These are phyloP conservation scores for Vollenhovia emeryi DNA, from an alignment of 1,140 invertebrate species.

Conservation along the genomic window DNA sequence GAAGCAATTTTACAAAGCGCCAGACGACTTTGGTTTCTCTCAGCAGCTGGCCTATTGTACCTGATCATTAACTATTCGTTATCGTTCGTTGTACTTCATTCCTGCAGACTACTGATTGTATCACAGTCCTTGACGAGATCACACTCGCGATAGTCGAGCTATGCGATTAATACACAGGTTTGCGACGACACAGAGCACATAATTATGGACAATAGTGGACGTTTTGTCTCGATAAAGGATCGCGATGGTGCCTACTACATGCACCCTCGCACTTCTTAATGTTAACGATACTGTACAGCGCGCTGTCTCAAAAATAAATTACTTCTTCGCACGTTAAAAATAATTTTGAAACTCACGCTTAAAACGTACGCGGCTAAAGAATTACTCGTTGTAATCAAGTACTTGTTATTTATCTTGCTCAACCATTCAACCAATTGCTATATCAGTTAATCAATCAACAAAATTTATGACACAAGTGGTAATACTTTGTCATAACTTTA, in stretches of 20 bases:
- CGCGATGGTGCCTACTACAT: slow-evolving; percentile 7
- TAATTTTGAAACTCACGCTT: slow-evolving; percentile 1
- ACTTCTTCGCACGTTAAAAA: neutral
- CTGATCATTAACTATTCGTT: slow-evolving; percentile 48
- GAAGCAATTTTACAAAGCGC: slow-evolving; percentile 53
- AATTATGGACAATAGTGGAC: slow-evolving; percentile 39
- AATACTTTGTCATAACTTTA: neutral
- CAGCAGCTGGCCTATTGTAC: slow-evolving; percentile 12
- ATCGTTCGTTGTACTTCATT: slow-evolving; percentile 70
- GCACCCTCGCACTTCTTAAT: slow-evolving; percentile 40
- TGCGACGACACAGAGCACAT: slow-evolving; percentile 19
- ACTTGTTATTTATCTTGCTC: neutral
- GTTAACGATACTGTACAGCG: neutral
- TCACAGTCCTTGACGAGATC: slow-evolving; percentile 71
- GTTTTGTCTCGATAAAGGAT: slow-evolving; percentile 31
- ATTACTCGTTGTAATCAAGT: neutral
- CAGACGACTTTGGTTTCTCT: slow-evolving; percentile 8
- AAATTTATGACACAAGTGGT: neutral
- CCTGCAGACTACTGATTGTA: slow-evolving; percentile 70
- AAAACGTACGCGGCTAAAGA: too few species aligned
- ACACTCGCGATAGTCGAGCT: slow-evolving; percentile 59
- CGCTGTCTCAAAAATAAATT: slow-evolving; percentile 24
- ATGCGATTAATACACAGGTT: slow-evolving; percentile 41
- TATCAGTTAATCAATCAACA: neutral
- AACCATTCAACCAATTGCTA: neutral